Evolutionary conservation across 2,888 invertebrate species (phyloP), one percentile per base, ranked within the genome.

Genomic region (Drosophila pullipes): DNA sequence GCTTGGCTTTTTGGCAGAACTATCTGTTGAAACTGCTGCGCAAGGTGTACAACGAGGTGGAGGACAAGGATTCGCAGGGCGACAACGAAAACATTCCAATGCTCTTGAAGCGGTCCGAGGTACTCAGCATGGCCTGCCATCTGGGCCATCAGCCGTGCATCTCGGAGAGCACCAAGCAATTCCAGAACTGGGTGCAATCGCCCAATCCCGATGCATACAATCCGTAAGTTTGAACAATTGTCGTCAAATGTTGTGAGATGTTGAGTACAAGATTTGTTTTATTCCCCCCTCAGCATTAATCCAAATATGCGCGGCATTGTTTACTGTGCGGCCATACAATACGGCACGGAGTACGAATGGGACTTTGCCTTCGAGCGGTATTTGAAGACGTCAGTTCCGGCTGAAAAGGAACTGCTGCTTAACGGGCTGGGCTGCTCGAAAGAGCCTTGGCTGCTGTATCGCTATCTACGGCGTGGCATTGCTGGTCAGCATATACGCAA

Each of bases 261-360:
- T 9, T 7, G 2, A 13, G 16, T 13, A 6, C 10, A 28, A 57
- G 22, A 5, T 31, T 30, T 22, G 13, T 53, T 53, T 6, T 10
- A 44, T 81, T 87, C 30, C 0, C 3, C 33, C 4, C 0, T 3
- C 91, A 97, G 97, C 31, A 97, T 98, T 81, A 96, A 97, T 31
- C 96, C 97, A 0, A 97, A 98, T 91, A 93, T 98, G 47, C 96
- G 97, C 57, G 95, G 95, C 33, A 95, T 97, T 1, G 97, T 98
- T 1, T 98, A 98, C 93, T 98, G 98, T 91, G 96, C 97, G 2
- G 98, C 97, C 0, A 96, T 99, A 10, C 95, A 96, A 66, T 95
- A 96, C 13, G 98, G 98, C 0, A 96, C 97, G 0, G 96, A 97
- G 78, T 94, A 95, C 0, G 98, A 98, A 91, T 99, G 98, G 98